Percentiles rank a stretch among this genome's conserved stretches.
phyloP scores from a whole-genome alignment of 2,113 vertebrate species.

The Ranitomeya imitator region DNA sequence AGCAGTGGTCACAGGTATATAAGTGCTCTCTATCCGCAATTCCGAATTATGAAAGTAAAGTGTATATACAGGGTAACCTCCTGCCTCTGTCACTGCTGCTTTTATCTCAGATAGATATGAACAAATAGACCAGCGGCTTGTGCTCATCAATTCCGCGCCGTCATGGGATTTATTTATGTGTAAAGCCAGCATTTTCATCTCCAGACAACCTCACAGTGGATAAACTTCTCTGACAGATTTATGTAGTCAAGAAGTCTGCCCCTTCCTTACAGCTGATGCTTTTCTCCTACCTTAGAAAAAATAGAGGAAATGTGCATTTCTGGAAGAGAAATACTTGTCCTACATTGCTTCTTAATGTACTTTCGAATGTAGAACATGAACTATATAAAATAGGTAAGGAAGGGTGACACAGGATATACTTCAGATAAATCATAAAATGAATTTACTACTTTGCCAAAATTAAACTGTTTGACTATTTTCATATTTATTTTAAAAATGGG shows the following conservation, averaged over 20 bases:
- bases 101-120: conserved; percentile 12
- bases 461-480: background rate
- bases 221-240: conserved; percentile 50
- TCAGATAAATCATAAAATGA: background rate
- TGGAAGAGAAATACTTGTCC: background rate
- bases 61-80: background rate
- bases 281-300: conserved; percentile 21
- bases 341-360: conserved; percentile 29
- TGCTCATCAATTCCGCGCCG: conserved; percentile 62
- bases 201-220: conserved; percentile 38
- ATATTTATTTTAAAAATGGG: background rate
- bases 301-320: background rate
- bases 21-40: background rate
- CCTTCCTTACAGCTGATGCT: conserved; percentile 35
- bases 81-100: conserved; percentile 5
- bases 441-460: background rate
- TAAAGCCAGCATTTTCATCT: conserved; percentile 41
- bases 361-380: conserved; percentile 15
- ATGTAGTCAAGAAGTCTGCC: conserved; percentile 16
- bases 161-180: conserved; percentile 43
- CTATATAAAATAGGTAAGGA: background rate
- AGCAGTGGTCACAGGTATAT: background rate
- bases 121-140: conserved; percentile 52
- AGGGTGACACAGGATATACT: background rate
- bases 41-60: background rate